Percentiles rank a stretch among this genome's conserved stretches.
These are phyloP conservation scores for Nasonovia ribisnigri DNA, from an alignment of 2,888 invertebrate genomes.

Conservation along the genomic window DNA sequence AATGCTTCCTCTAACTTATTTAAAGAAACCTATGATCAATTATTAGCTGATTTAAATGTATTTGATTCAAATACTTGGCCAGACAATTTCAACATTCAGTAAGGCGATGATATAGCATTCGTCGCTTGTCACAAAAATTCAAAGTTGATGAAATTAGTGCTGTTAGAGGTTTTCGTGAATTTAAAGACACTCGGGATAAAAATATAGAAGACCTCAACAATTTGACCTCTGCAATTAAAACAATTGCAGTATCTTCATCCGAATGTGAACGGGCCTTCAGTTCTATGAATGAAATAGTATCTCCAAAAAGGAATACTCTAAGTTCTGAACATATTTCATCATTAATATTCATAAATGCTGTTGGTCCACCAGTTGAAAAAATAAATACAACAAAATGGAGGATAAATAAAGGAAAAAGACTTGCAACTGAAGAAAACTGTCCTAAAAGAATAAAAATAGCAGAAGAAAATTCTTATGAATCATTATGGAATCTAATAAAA, in stretches of 20 bases:
- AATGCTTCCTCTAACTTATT: conserved; percentile 21
- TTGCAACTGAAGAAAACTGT: conserved; percentile 13
- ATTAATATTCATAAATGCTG: conserved; percentile 35
- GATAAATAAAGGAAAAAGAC: conserved; percentile 23
- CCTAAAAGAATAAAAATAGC: neutral
- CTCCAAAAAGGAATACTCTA: conserved; percentile 6
- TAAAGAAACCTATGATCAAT: conserved; percentile 34
- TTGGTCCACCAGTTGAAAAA: conserved; percentile 27
- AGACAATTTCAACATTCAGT: conserved; percentile 23
- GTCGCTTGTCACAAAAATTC: conserved; percentile 17
- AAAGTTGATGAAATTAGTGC: conserved; percentile 26
- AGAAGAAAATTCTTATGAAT: neutral
- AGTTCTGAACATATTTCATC: conserved; percentile 21
- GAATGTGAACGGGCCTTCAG: neutral
- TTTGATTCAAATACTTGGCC: neutral
- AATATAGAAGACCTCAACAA: conserved; percentile 17
- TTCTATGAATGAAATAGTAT: conserved; percentile 2
- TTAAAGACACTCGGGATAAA: neutral
- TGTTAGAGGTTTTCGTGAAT: conserved; percentile 12
- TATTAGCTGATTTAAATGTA: conserved; percentile 24
- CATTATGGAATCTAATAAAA: conserved; percentile 26
- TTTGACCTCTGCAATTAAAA: conserved; percentile 33
- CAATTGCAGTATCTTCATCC: conserved; percentile 23
- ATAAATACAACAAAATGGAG: conserved; percentile 14
- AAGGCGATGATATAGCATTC: conserved; percentile 15